phyloP scores from a whole-genome alignment of 1,140 invertebrate species.

The Galendromus occidentalis region DNA sequence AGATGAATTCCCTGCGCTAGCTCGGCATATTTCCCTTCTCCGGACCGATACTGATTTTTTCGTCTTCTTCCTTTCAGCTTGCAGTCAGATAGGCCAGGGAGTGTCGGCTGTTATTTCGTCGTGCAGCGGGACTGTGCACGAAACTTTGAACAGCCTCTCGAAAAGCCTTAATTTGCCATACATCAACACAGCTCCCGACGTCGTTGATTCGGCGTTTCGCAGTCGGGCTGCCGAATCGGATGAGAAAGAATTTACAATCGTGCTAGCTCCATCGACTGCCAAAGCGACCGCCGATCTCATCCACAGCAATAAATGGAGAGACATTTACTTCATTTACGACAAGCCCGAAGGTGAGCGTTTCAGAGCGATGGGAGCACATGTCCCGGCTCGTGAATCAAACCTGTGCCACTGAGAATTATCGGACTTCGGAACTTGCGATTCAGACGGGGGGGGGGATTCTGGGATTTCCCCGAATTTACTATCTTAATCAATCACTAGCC shows the following conservation, averaged over 20 bases:
- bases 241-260: not conserved
- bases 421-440: no score
- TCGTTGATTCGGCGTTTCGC: not conserved
- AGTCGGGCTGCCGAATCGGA: not conserved
- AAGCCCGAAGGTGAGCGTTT: not conserved
- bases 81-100: not conserved
- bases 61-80: not conserved
- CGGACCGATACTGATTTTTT: not conserved
- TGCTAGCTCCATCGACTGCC: not conserved
- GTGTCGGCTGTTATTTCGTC: not conserved
- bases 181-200: conserved; percentile 8
- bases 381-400: no score
- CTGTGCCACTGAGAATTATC: no score
- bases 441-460: no score
- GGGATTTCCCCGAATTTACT: no score
- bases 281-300: conserved; percentile 10
- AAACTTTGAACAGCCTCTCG: not conserved
- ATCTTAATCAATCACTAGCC: no score
- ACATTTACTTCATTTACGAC: conserved; percentile 11
- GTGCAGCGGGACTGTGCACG: not conserved
- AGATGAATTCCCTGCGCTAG: no score
- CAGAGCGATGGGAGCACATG: no score
- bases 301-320: not conserved
- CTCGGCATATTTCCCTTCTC: no score
- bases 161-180: not conserved